A percentile compares a stretch with the other conserved stretches of the same genome.
phyloP scores from a whole-genome alignment of 1,140 invertebrate genomes.

The Psilanteris sp. region DNA sequence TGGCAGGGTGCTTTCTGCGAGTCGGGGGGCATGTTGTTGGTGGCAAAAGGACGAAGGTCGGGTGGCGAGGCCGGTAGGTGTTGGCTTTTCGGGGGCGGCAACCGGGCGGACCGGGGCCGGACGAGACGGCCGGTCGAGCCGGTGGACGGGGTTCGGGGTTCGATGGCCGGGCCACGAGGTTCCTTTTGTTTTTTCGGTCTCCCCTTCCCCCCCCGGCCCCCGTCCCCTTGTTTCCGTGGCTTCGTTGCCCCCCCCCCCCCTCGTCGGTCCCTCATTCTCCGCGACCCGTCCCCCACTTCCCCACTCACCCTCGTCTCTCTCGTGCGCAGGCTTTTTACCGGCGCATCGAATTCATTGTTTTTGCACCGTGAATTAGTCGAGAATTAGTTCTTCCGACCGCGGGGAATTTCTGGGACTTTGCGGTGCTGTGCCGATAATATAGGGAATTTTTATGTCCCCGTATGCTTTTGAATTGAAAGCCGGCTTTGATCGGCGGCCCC shows the following conservation, averaged over 20 bases:
- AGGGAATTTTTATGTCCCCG: no score
- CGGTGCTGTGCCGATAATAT: no score
- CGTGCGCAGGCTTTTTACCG: constrained; percentile 41
- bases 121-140: constrained; percentile 47
- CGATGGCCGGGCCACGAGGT: constrained; percentile 32
- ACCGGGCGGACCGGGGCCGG: constrained; percentile 44
- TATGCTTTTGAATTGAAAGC: no score
- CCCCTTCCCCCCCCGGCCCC: neutral
- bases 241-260: constrained; percentile 26
- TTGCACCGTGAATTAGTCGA: constrained; percentile 25
- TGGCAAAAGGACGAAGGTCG: constrained; percentile 55
- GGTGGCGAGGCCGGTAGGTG: constrained; percentile 52
- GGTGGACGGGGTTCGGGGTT: constrained; percentile 38
- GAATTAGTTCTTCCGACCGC: constrained; percentile 23
- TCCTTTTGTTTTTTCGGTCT: constrained; percentile 17
- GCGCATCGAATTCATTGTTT: constrained; percentile 32
- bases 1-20: constrained; percentile 44
- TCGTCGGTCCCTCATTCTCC: no score
- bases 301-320: no score
- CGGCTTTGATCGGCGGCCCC: no score
- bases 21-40: constrained; percentile 28
- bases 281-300: no score
- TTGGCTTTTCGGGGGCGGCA: constrained; percentile 48
- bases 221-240: constrained; percentile 26
- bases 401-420: constrained; percentile 13